Evolutionary conservation across 2,797 vertebrate genomes (phyloP), one percentile per base, ranked within the genome.

Genomic region (Clarias platycephalus): DNA sequence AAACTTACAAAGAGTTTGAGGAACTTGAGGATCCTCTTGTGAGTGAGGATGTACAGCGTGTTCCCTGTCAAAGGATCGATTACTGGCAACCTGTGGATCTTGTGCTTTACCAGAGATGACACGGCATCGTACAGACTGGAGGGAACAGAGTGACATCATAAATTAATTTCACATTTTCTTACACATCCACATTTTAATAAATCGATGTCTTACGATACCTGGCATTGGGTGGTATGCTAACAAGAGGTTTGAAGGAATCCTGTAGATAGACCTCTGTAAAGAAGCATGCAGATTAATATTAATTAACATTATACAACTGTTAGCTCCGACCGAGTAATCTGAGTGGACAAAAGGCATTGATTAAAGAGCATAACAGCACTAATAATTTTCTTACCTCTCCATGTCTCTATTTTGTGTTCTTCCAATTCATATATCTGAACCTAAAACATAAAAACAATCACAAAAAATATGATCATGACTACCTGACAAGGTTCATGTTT

Each of bases 11-110:
- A 99, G 84, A 99, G 95, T 87, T 98, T 98, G 89, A 99, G 96
- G 92, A 99, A 99, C 92, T 99, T 99, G 87, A 99, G 97, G 90
- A 99, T 99, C 90, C 98, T 96, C 89, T 99, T 99, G 92, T 99
- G 98, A 26, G 98, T 99, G 88, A 99, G 96, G 87, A 99, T 99
- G 88, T 99, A 99, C 82, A 99, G 94, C 0, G 98, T 98, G 93
- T 99, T 99, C 60, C 98, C 98, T 0, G 98, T 98, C 88, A 96
- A 93, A 0, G 97, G 97, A 92, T 99, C 97, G 5, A 99, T 97
- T 63, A 99, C 98, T 4, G 98, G 98, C 87, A 99, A 91, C 49
- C 98, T 97, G 91, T 99, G 98, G 93, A 99, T 99, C 94, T 98
- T 99, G 92, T 99, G 95, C 89, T 91, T 97, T 91, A 99, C 95